phyloP scores from a whole-genome alignment of 2,113 vertebrate genomes.

The Osmerus eperlanus region DNA sequence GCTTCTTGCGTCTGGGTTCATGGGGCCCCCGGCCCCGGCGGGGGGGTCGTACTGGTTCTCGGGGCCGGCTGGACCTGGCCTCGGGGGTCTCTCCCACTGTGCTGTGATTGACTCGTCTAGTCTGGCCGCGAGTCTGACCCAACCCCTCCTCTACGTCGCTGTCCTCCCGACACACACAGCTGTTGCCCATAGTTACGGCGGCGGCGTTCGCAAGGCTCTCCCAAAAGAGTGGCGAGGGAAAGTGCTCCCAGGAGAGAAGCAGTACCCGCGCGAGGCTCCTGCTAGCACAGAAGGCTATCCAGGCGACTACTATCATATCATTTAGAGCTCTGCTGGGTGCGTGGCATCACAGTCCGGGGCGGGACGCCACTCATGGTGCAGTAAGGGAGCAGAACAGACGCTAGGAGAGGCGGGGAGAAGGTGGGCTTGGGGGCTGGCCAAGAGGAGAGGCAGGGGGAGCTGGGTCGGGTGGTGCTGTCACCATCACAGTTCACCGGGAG shows the following conservation, averaged over 20 bases:
- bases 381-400: too few relatives aligned
- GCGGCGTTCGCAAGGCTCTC: constrained; percentile 69
- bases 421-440: too few relatives aligned
- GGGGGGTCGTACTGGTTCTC: constrained; percentile 92
- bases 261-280: constrained; percentile 92
- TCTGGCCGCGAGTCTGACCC: constrained; percentile 70
- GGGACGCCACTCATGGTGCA: constrained; percentile 64
- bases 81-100: constrained; percentile 59
- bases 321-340: constrained; percentile 79
- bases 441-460: too few relatives aligned
- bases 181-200: constrained; percentile 88
- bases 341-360: constrained; percentile 65
- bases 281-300: constrained; percentile 93
- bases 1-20: constrained; percentile 95
- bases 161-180: constrained; percentile 93
- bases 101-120: constrained; percentile 73
- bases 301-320: constrained; percentile 99
- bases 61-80: constrained; percentile 80
- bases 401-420: too few relatives aligned
- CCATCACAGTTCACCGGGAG: too few relatives aligned
- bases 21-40: constrained; percentile 92
- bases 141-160: constrained; percentile 86
- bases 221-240: constrained; percentile 72
- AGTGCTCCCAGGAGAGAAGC: constrained; percentile 82
- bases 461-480: too few relatives aligned